A percentile compares a stretch with the other conserved stretches of the same genome.
Evolutionary conservation across 2,888 invertebrate genomes (phyloP).

Genomic region (Cerceris rybyensis): DNA sequence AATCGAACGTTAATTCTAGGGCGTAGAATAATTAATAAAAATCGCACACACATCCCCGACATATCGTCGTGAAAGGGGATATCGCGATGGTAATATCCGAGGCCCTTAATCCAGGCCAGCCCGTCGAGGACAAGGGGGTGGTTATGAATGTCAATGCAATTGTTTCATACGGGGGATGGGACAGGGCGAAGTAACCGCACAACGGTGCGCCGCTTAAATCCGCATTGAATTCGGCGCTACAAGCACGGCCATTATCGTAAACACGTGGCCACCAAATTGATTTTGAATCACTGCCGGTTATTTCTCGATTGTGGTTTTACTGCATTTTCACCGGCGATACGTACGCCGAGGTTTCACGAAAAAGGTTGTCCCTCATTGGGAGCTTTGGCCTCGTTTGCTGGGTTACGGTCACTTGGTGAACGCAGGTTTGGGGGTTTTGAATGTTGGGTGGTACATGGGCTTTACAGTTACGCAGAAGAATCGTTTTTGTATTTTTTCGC

Average conservation of each 20-base stretch:
- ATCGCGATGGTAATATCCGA: neutral
- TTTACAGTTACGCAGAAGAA: too few relatives aligned
- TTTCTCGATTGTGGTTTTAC: neutral
- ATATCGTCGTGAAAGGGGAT: neutral
- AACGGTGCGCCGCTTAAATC: constrained; percentile 56
- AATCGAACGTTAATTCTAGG: neutral
- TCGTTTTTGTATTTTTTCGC: too few relatives aligned
- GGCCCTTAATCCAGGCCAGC: constrained; percentile 38
- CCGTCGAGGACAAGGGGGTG: constrained; percentile 27
- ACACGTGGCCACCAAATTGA: constrained; percentile 63
- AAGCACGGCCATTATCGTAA: constrained; percentile 64
- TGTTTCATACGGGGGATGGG: constrained; percentile 37
- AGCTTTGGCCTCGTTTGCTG: neutral
- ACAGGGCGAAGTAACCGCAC: constrained; percentile 28
- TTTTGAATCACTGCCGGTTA: constrained; percentile 53
- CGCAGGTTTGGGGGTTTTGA: neutral
- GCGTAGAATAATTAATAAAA: neutral
- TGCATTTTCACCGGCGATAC: neutral
- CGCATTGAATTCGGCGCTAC: constrained; percentile 53
- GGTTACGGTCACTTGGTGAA: neutral
- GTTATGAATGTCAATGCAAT: constrained; percentile 63
- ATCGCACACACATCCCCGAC: neutral
- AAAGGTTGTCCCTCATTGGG: too few relatives aligned
- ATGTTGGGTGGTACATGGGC: neutral
- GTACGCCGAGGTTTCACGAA: neutral